Evolutionary conservation across 2,113 vertebrate genomes (phyloP), one percentile per base, ranked within the genome.

Genomic region (Cinclus mexicanus): DNA sequence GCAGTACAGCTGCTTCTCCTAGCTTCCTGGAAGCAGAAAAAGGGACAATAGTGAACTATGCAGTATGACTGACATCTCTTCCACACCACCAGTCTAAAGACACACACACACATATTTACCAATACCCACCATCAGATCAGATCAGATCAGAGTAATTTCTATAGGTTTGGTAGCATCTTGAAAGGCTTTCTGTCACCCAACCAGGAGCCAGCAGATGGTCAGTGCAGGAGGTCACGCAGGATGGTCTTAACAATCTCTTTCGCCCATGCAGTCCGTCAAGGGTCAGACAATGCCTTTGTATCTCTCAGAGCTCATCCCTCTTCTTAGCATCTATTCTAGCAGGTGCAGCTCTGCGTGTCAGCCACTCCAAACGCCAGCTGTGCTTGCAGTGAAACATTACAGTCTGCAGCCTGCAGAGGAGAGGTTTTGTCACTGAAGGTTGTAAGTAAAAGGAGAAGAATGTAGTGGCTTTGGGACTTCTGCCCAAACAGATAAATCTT

Each of bases 1-100:
- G 79, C 85, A 65, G 47, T 64, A 63, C 95, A 97, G 94, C 96
- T 97, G 96, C 85, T 88, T 67, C 79, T 91, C 84, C 53, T 35
- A 0, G 91, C 86, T 74, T 94, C 81, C 61, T 93, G 89, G 83
- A 74, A 91, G 65, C n/a, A 65, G 65, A 59, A 14, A 78, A 95
- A 72, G 65, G 93, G 87, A 97, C 96, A 97, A 95, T 89, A 91
- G 84, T 0, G 0, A 94, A 77, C 89, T 94, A 50, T 89, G 83
- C 57, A 72, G 55, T 39, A 16, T 75, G 77, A 79, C 24, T 94
- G 89, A 60, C 69, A 46, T 94, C 57, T 84, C 80, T 91, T 44
- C 74, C 39, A 53, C 63, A 26, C 53, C 28, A 16, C 21, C 46
- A 77, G 7, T 70, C 67, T 69, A 42, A 75, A 94, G 75, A 59